Evolutionary conservation across 64 coral and sea anemone genomes (phyloP), one percentile per base, ranked within the genome.

Genomic region (Montipora foliosa): DNA sequence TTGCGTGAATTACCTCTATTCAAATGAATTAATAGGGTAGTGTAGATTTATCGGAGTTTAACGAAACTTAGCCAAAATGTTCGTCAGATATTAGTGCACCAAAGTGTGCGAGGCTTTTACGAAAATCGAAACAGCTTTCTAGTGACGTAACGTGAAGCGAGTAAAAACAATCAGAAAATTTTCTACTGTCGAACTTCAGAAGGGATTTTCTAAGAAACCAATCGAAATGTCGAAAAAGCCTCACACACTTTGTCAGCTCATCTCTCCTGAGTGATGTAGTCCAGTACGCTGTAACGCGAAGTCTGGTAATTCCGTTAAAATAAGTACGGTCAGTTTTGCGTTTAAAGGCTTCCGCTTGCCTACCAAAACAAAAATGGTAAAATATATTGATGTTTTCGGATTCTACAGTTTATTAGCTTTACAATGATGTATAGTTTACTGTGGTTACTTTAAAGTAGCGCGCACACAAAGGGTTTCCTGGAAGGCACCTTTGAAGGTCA

Each of bases 41-140:
- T 79, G 44, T 79, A 49, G 76, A 79, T 79, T 79, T 79, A 49
- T 79, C 44, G 76, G 47, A 79, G 48, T 79, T 79, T 79, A 79
- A 79, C 47, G 12, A 50, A 49, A 79, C 76, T 79, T 79, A 47
- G 46, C 76, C 13, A 79, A 50, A 79, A 79, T 79, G 15, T 70
- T 16, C 67, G 67, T 70, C 67, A 76, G 74, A 76, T 76, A 45
- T 76, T 76, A 76, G 29, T 44, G 74, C 74, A 76, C 29, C 74
- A 76, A 76, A 76, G 74, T 76, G 21, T 76, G 74, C 16, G 48
- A 79, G 16, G 46, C 76, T 49, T 79, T 79, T 49, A 2, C 46
- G 8, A 70, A 70, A 70, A 19, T 70, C 15, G 67, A 70, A 70
- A 70, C n/a, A 70, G 0, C 0, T 70, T 70, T 70, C 67, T 70